Base-by-base conservation (phyloP, 1,140 invertebrate species). In the Tetramorium simillimum region DNA sequence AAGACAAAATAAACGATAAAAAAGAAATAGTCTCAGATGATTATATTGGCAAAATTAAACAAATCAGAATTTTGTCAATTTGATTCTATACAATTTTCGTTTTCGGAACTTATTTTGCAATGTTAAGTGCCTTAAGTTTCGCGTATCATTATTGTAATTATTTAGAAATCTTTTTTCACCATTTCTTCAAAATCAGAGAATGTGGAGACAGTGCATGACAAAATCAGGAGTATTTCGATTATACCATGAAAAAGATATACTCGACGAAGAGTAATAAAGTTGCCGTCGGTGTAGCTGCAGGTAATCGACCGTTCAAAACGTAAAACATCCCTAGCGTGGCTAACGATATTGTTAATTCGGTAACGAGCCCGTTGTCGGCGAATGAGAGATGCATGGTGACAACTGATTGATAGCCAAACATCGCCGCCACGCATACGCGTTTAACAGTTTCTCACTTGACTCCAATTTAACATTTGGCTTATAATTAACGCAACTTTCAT, bases 401-500 rank as follows among this genome's bases (percentile, higher is more conserved):
- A 88, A 88, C 75, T 86, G 85, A 88, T 86, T 56, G 75, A 88
- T 69, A 43, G 28, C 37, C 9, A 51, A 86, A 62, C 7, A 43
- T 14, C 43, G 60, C 28, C 18, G n/a, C 21, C 10, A 49, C 73
- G 56, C 72, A 40, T 46, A 40, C n/a, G 24, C 53, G 37, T 70
- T 88, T 84, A 70, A 69, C 28, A 28, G 16, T 56, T 78, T 5
- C 40, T 62, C 63, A 60, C 33, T 76, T 51, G 24, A 49, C 24
- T 67, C 2, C 12, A 12, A 89, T 76, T 53, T 88, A 85, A 86
- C 37, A 53, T 85, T 53, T 43, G 24, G 2, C 6, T 67, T 51
- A 58, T 81, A 89, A 89, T 89, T 86, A 81, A 60, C 58, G 53
- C 14, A 12, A 62, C 43, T 82, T 88, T 88, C 78, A 70, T n/a